phyloP scores from a whole-genome alignment of 2,888 invertebrate genomes.

The Agrotis ipsilon region DNA sequence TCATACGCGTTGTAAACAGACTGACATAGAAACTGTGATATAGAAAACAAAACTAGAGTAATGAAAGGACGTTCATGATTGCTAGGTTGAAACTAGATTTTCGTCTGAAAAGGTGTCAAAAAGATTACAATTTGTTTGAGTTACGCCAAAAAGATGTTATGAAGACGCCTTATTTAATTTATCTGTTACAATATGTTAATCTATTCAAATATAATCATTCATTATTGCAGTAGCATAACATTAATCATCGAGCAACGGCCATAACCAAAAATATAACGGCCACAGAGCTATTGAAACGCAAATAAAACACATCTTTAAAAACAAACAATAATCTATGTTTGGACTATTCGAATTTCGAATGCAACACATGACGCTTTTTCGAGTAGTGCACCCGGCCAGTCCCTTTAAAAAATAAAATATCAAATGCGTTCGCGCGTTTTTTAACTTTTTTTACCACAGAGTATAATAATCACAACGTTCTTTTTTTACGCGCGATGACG shows the following conservation, averaged over 20 bases:
- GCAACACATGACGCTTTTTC: constrained; percentile 67
- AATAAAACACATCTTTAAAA: constrained; percentile 58
- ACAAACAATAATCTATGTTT: constrained; percentile 59
- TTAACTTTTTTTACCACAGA: constrained; percentile 71
- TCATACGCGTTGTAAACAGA: constrained; percentile 50
- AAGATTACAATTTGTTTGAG: background rate
- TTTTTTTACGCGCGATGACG: constrained; percentile 78
- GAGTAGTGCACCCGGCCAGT: constrained; percentile 64
- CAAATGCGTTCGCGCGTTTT: constrained; percentile 72
- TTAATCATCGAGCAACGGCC: constrained; percentile 16
- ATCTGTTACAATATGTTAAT: constrained; percentile 21
- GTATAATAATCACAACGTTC: constrained; percentile 43
- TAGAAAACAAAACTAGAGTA: constrained; percentile 25
- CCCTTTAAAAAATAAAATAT: constrained; percentile 74
- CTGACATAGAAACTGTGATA: constrained; percentile 38
- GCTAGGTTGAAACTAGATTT: background rate
- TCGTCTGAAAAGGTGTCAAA: background rate
- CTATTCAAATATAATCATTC: constrained; percentile 26
- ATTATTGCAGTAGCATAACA: constrained; percentile 27
- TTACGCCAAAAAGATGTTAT: background rate
- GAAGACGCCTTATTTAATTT: background rate
- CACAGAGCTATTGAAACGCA: constrained; percentile 35
- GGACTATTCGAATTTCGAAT: constrained; percentile 64
- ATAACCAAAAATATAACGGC: constrained; percentile 44
- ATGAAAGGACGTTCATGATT: background rate